Conservation (phyloP, 2,888 invertebrate species). For the Amblyjoppa fuscipennis region DNA sequence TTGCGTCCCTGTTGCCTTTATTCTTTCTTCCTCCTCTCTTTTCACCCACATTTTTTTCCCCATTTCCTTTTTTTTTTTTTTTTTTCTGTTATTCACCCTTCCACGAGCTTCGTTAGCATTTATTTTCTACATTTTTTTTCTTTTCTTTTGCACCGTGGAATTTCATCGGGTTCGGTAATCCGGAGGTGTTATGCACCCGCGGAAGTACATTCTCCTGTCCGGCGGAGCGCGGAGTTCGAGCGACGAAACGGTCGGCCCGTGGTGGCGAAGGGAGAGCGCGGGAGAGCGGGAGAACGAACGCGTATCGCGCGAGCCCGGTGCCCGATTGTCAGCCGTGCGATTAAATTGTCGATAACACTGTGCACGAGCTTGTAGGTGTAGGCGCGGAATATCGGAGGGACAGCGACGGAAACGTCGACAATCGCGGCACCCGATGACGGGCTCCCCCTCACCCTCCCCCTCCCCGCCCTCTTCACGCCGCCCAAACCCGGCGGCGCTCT, state of each 20-base stretch:
- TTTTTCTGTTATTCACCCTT: too few species aligned
- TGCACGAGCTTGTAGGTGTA: conserved; percentile 6
- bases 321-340: conserved; percentile 20
- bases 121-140: conserved; percentile 9
- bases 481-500: background rate
- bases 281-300: background rate
- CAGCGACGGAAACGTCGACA: conserved; percentile 12
- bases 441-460: background rate
- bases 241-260: conserved; percentile 18
- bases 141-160: background rate
- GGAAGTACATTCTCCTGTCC: conserved; percentile 1
- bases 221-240: background rate
- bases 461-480: background rate
- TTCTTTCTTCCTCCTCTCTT: background rate
- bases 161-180: conserved; percentile 32
- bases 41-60: conserved; percentile 26
- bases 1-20: background rate
- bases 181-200: conserved; percentile 1
- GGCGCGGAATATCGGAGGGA: background rate
- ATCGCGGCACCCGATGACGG: conserved; percentile 22
- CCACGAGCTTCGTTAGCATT: conserved; percentile 44
- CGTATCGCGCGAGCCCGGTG: background rate
- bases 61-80: background rate
- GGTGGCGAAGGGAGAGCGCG: background rate
- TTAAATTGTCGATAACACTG: conserved; percentile 41